Evolutionary conservation across 1,140 invertebrate genomes (phyloP).

Genomic region (Neodiprion fabricii): DNA sequence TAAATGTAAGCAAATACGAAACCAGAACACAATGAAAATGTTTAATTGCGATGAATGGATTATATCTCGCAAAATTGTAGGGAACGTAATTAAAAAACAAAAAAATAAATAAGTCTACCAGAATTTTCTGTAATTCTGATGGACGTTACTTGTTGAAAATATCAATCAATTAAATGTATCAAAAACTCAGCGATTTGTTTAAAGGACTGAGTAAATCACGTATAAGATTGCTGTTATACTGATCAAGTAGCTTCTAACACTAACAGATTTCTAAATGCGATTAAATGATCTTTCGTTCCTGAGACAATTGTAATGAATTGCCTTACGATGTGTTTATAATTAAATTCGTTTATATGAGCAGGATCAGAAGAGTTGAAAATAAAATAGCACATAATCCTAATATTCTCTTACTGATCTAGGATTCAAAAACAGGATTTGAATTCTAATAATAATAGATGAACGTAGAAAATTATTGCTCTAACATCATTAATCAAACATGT

Average conservation of each 20-base stretch:
- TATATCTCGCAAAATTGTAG: too few relatives aligned
- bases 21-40: too few relatives aligned
- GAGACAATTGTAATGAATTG: neutral
- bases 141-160: neutral
- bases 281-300: neutral
- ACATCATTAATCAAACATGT: neutral
- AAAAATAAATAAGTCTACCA: too few relatives aligned
- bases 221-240: too few relatives aligned
- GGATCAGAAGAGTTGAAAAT: neutral
- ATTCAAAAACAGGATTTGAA: neutral
- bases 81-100: too few relatives aligned
- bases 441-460: neutral
- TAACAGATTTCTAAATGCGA: too few relatives aligned
- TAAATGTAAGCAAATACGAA: neutral
- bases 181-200: too few relatives aligned
- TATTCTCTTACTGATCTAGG: conserved; percentile 3
- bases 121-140: too few relatives aligned
- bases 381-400: neutral
- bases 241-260: too few relatives aligned
- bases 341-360: neutral
- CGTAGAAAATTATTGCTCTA: conserved; percentile 5
- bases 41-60: too few relatives aligned
- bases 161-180: neutral
- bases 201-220: too few relatives aligned
- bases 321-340: neutral